Evolutionary conservation across 2,797 vertebrate genomes (phyloP), one percentile per base, ranked within the genome.

Genomic region (Enteromius fasciolatus): DNA sequence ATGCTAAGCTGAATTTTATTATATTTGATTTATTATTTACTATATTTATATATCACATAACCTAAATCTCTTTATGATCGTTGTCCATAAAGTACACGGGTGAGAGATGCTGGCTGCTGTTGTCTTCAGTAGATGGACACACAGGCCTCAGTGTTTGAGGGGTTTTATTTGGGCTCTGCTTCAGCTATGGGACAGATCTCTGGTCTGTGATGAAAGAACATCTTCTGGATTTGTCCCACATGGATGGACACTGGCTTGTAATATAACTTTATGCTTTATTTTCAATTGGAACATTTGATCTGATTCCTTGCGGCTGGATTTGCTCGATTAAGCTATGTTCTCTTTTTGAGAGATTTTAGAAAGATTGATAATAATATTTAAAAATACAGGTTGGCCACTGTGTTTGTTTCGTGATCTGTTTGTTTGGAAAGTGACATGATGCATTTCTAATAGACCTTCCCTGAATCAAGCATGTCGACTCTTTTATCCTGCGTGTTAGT

Each of bases 121-220:
- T 63, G 50, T 87, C n/a, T 86, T 78, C 74, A 87, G 86, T 86
- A n/a, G n/a, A n/a, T n/a, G n/a, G n/a, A 69, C 87, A 92, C 90
- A 93, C 91, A 90, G 87, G 83, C 78, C n/a, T 88, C 87, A 91
- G 90, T 93, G 92, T 94, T 85, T 72, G 36, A 50, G 20, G 46
- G 39, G 25, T 57, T 66, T 79, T 83, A 72, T 76, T 80, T 72
- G 28, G 31, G n/a, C 41, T 44, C 15, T 23, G 46, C 50, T 59
- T 77, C 63, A 44, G 64, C 33, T 25, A 69, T 72, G 25, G 5
- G 64, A 6, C 72, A 57, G 20, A 74, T 57, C 14, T 64, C 15
- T 76, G 66, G 44, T 52, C 5, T 33, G 50, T 39, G 50, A 70
- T 48, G 59, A 59, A 28, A 23, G 9, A 17, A 54, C 6, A 14